phyloP scores from a whole-genome alignment of 2,888 invertebrate genomes.

The Erebia ligea region DNA sequence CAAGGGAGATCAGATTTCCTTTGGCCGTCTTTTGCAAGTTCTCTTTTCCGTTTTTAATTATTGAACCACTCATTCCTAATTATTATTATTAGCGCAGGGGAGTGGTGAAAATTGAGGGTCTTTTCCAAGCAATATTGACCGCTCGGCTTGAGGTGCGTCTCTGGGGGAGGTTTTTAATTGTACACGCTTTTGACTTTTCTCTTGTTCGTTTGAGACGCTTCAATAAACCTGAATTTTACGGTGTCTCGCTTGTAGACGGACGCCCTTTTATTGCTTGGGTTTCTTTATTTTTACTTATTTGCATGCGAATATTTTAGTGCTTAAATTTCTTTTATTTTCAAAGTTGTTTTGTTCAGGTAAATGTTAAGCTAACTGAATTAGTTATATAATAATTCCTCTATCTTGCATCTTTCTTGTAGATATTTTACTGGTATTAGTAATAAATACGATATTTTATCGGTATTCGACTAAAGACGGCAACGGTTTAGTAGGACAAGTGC shows the following conservation, averaged over 20 bases:
- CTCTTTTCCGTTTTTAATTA: slow-evolving; percentile 84
- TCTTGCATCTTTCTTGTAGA: too few species aligned
- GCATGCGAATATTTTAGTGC: slow-evolving; percentile 23
- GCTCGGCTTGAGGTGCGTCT: slow-evolving; percentile 71
- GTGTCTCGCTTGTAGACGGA: slow-evolving; percentile 65
- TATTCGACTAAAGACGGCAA: too few species aligned
- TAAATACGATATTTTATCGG: too few species aligned
- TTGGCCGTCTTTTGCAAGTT: slow-evolving; percentile 70
- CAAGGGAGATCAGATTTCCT: slow-evolving; percentile 52
- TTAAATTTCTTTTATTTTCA: neutral
- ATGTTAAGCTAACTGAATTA: too few species aligned
- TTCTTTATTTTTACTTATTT: slow-evolving; percentile 37
- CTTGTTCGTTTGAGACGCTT: slow-evolving; percentile 77
- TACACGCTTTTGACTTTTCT: slow-evolving; percentile 77
- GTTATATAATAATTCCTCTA: too few species aligned
- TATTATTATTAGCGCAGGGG: slow-evolving; percentile 83
- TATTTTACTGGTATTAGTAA: too few species aligned
- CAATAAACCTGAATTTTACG: slow-evolving; percentile 79
- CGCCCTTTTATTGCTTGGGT: slow-evolving; percentile 61
- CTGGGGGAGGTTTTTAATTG: slow-evolving; percentile 78
- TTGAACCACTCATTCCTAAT: slow-evolving; percentile 85
- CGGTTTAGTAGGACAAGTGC: too few species aligned
- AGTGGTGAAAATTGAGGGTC: slow-evolving; percentile 83
- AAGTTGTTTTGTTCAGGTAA: neutral
- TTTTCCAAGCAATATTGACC: slow-evolving; percentile 77